Evolutionary conservation across 1,140 invertebrate species (phyloP), one percentile per base, ranked within the genome.

Genomic region (Brachionus calyciflorus): DNA sequence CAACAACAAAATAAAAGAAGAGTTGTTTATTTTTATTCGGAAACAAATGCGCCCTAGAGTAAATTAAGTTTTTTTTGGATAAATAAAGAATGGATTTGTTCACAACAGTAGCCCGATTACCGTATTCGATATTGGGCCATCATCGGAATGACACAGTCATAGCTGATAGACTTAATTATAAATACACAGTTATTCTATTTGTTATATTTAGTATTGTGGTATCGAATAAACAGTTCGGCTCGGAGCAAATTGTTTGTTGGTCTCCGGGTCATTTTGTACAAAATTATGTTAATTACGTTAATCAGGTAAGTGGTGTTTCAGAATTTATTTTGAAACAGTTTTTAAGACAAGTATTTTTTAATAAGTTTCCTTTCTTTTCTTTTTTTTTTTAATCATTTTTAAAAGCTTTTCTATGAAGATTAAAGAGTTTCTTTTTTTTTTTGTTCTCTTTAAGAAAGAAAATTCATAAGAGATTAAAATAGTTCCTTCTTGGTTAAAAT

Each of bases 151-250:
- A 79, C 49, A 76, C 78, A 26, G 78, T 78, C 9, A 33, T 77
- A 19, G 68, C 73, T 3, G 79, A 79, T 83, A 88, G 93, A 33
- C 87, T 96, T 81, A 93, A 95, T 86, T 94, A 93, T 84, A 85
- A 91, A 28, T 93, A 95, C 83, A 95, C 93, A 6, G 91, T 92
- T 19, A 91, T 91, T 12, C 82, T 95, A 37, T 86, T 96, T 77
- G 87, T 94, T 78, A 90, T 90, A 37, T 93, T 91, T 82, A 93
- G 92, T 30, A 82, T 95, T 77, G 89, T 95, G 76, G 91, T 96
- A 77, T 94, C 93, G 0, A 92, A 92, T 51, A 91, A 90, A n/a
- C 93, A 95, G 85, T 94, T 90, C 83, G 92, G 94, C 5, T 93
- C 93, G 9, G 89, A 92, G 78, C 93, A 93, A 14, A 96, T 96